phyloP scores from a whole-genome alignment of 2,888 invertebrate species.

The Rugalucina vietnamica region DNA sequence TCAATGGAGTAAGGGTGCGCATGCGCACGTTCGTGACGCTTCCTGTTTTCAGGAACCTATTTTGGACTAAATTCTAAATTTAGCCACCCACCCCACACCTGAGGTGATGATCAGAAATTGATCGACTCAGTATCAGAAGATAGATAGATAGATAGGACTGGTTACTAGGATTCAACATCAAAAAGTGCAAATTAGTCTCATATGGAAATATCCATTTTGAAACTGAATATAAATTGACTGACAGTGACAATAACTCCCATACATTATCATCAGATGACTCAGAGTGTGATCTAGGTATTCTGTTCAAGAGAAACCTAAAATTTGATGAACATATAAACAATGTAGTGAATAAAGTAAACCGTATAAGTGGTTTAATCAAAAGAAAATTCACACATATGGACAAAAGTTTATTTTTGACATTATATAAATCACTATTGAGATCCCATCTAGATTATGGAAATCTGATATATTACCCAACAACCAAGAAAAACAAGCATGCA shows the following conservation, averaged over 20 bases:
- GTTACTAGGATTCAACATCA: conserved; percentile 28
- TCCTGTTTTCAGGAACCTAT: too few relatives aligned
- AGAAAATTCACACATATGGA: conserved; percentile 32
- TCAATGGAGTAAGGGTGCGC: conserved; percentile 39
- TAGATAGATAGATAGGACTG: too few relatives aligned
- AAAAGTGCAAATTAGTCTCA: conserved; percentile 25
- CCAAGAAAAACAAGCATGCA: conserved; percentile 20
- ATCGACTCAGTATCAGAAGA: too few relatives aligned
- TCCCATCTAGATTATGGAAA: conserved; percentile 34
- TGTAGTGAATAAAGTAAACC: conserved; percentile 29
- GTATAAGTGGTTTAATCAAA: conserved; percentile 20
- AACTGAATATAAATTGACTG: conserved; percentile 19
- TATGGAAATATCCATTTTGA: too few relatives aligned
- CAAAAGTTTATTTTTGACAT: conserved; percentile 20
- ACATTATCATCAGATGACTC: neutral
- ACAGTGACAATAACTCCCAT: neutral
- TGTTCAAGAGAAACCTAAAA: conserved; percentile 23
- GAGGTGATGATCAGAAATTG: too few relatives aligned
- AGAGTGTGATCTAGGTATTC: conserved; percentile 24
- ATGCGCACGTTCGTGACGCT: too few relatives aligned
- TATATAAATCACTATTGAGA: conserved; percentile 36
- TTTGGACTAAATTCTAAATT: too few relatives aligned
- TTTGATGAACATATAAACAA: conserved; percentile 28
- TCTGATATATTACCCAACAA: conserved; percentile 24
- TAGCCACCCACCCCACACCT: too few relatives aligned